Conservation (phyloP, 2,888 invertebrate species). For the Chymomyza caudatula region DNA sequence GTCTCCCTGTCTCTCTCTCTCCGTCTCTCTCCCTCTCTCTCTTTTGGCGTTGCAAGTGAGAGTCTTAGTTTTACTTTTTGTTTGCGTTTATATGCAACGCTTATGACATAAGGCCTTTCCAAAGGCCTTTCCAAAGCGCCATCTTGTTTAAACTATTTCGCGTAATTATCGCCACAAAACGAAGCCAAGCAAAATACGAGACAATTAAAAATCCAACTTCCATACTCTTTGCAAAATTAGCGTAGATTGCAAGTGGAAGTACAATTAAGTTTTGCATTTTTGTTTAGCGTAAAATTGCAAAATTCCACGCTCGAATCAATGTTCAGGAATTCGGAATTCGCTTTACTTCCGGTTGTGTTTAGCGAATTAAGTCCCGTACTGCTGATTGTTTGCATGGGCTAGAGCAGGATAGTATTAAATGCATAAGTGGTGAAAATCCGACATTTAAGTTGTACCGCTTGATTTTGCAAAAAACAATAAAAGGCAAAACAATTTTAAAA, state of each 20-base stretch:
- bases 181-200: conserved; percentile 31
- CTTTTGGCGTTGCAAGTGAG: conserved; percentile 47
- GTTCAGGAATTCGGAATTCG: conserved; percentile 40
- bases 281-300: conserved; percentile 12
- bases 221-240: conserved; percentile 43
- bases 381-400: conserved; percentile 43
- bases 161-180: conserved; percentile 18
- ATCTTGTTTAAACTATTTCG: conserved; percentile 36
- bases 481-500: not conserved
- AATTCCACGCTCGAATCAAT: conserved; percentile 31
- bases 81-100: conserved; percentile 16
- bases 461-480: not conserved
- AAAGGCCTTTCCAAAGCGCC: conserved; percentile 1
- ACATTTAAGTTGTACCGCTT: not conserved
- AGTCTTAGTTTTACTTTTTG: conserved; percentile 64
- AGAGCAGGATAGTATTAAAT: not conserved
- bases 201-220: conserved; percentile 45
- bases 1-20: not conserved
- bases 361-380: conserved; percentile 30
- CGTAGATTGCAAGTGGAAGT: conserved; percentile 45
- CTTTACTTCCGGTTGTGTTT: conserved; percentile 47
- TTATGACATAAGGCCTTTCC: conserved; percentile 47
- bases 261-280: conserved; percentile 46
- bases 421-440: not conserved
- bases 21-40: not conserved